phyloP scores from a whole-genome alignment of 37 sponge, comb jelly and placozoan genomes.

The Halisarca cf. caerulea region DNA sequence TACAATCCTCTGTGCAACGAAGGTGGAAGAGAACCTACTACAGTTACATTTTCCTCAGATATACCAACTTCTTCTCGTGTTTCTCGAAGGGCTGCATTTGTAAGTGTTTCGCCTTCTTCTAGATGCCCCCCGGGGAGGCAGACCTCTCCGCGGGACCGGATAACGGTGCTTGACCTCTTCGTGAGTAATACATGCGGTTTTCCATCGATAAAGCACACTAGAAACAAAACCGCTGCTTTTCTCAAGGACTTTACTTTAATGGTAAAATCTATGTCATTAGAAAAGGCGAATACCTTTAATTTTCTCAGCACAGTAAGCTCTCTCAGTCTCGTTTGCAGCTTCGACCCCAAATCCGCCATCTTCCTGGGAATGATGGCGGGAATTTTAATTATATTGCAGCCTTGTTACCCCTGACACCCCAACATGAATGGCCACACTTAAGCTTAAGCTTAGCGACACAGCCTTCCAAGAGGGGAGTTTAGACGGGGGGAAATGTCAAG shows the following conservation, averaged over 20 bases:
- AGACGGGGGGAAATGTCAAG: too few species aligned
- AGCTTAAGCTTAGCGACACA: too few species aligned
- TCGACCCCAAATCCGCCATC: too few species aligned
- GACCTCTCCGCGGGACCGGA: conserved; percentile 35
- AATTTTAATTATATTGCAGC: too few species aligned
- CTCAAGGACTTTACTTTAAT: not conserved
- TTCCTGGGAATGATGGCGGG: too few species aligned
- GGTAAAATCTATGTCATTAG: too few species aligned
- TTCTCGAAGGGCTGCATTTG: conserved; percentile 67
- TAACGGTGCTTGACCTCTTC: conserved; percentile 25
- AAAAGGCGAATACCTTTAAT: too few species aligned
- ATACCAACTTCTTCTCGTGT: conserved; percentile 66
- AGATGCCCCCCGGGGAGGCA: conserved; percentile 68
- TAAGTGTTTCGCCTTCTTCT: conserved; percentile 24
- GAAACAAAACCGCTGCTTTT: conserved; percentile 58
- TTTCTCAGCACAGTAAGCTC: too few species aligned
- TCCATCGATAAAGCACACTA: not conserved
- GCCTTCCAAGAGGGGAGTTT: too few species aligned
- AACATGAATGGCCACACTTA: too few species aligned
- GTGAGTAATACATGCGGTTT: conserved; percentile 44
- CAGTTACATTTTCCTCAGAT: not conserved
- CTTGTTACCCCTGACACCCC: too few species aligned
- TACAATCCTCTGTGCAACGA: not conserved
- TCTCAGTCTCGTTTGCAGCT: too few species aligned
- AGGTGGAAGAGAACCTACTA: conserved; percentile 39